These are phyloP conservation scores for Sthenelais limicola DNA, from an alignment of 2,888 invertebrate species.

Conservation along the genomic window DNA sequence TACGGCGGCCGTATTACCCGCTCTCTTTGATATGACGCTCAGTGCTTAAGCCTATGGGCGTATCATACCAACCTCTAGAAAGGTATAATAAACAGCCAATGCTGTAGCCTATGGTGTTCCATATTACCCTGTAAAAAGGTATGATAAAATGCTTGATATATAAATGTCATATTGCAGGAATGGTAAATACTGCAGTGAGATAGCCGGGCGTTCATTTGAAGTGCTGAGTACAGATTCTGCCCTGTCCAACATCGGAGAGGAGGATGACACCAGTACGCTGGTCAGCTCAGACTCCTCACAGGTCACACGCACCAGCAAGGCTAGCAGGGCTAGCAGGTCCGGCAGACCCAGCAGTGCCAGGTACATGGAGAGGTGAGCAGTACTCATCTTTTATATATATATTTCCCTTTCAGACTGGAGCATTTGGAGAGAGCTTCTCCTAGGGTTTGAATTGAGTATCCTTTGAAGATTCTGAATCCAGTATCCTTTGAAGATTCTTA, in stretches of 20 bases:
- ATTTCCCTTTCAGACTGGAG: too few relatives aligned
- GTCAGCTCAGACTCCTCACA: background rate
- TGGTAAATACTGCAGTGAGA: background rate
- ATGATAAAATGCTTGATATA: background rate
- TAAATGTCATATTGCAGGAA: background rate
- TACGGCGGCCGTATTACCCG: too few relatives aligned
- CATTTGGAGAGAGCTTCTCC: too few relatives aligned
- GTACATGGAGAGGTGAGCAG: slow-evolving; percentile 28
- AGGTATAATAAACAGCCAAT: too few relatives aligned
- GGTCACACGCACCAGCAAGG: background rate
- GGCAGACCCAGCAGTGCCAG: background rate
- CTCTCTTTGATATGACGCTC: too few relatives aligned
- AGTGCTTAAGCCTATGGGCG: too few relatives aligned
- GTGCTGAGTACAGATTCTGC: slow-evolving; percentile 3
- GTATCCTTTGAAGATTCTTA: too few relatives aligned
- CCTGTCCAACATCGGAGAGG: slow-evolving; percentile 24
- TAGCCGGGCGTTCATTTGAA: background rate
- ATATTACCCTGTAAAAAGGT: background rate
- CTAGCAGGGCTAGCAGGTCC: background rate
- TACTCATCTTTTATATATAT: too few relatives aligned
- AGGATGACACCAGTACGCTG: slow-evolving; percentile 8
- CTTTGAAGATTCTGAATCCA: too few relatives aligned
- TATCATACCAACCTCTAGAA: too few relatives aligned
- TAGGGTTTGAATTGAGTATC: too few relatives aligned
- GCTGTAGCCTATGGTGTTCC: too few relatives aligned